These are phyloP conservation scores for Salmo trutta DNA, from an alignment of 2,797 vertebrate species.

Conservation along the genomic window DNA sequence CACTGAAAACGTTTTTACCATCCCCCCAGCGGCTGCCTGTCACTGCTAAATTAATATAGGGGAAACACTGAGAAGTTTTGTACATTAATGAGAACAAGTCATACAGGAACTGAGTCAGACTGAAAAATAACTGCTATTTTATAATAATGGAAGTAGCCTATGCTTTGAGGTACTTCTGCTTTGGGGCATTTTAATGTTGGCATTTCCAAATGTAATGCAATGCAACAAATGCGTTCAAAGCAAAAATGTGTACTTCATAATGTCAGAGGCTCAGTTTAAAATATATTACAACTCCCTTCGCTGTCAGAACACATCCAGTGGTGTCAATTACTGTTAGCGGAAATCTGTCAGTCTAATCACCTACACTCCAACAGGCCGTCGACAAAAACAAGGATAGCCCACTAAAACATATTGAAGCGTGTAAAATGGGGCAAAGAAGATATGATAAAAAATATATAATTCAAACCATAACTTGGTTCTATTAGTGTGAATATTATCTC, in stretches of 20 bases:
- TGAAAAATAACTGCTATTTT: not conserved
- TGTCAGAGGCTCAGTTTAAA: not conserved
- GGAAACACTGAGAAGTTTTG: not conserved
- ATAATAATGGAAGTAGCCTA: not conserved
- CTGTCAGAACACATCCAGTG: not conserved
- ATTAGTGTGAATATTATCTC: slow-evolving; percentile 10
- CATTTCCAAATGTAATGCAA: not conserved
- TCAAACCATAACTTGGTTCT: not conserved
- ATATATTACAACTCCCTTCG: not conserved
- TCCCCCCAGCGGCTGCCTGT: not conserved
- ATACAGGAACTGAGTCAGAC: not conserved
- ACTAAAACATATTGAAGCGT: not conserved
- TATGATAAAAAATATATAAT: not conserved
- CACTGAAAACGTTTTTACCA: too few species aligned
- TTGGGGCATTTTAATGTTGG: not conserved
- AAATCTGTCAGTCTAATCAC: not conserved
- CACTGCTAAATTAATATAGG: too few species aligned
- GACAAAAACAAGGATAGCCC: not conserved
- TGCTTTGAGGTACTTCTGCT: not conserved
- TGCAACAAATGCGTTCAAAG: not conserved
- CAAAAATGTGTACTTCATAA: not conserved
- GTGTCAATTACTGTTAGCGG: not conserved
- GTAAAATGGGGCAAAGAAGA: not conserved
- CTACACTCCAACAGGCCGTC: not conserved
- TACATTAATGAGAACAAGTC: not conserved